Percentiles rank a stretch among this genome's conserved stretches.
These are phyloP conservation scores for Chelonoidis abingdonii DNA, from an alignment of 2,113 vertebrate genomes.

Conservation along the genomic window DNA sequence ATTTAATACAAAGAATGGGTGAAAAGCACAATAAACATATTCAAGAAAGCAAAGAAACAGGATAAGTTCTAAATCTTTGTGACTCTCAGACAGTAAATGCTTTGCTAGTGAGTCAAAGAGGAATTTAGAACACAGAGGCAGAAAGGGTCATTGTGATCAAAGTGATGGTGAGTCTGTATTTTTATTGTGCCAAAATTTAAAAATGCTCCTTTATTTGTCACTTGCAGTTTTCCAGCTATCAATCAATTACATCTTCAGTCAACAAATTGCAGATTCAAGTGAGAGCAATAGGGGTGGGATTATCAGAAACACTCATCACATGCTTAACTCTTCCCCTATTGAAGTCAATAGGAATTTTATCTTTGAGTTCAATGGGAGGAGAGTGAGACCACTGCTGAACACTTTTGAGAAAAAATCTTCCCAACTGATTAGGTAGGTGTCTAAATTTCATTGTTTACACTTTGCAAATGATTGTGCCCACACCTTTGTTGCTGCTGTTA, in stretches of 20 bases:
- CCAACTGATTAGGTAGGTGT: background rate
- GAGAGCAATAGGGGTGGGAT: background rate
- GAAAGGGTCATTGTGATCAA: background rate
- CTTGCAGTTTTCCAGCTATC: background rate
- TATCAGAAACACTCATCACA: fast-evolving
- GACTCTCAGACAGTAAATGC: background rate
- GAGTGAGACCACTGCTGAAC: background rate
- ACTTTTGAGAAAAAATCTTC: background rate
- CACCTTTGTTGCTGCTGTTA: background rate
- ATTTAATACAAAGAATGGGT: background rate
- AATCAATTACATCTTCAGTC: background rate
- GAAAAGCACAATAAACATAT: background rate
- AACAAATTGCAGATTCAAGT: background rate
- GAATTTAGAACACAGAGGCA: background rate
- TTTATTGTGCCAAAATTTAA: background rate
- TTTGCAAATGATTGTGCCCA: background rate
- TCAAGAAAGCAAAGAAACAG: background rate
- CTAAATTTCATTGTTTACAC: background rate
- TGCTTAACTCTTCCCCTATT: background rate
- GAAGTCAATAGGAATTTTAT: fast-evolving
- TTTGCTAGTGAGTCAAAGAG: background rate
- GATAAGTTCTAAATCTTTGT: background rate
- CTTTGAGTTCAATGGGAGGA: background rate
- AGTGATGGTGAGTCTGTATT: background rate
- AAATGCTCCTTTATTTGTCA: background rate